phyloP scores from a whole-genome alignment of 2,888 invertebrate genomes.

The Thalpophila matura region DNA sequence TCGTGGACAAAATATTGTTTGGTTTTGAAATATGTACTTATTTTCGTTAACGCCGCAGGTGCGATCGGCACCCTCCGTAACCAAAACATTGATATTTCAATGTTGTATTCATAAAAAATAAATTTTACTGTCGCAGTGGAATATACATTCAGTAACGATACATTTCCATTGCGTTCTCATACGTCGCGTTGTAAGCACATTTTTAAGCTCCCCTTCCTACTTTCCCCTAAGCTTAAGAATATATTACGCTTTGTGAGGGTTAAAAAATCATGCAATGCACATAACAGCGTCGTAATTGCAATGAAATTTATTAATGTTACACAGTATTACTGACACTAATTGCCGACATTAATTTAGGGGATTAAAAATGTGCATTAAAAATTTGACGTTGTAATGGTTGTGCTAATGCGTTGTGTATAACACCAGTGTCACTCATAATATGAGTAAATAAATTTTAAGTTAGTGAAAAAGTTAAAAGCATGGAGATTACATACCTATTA shows the following conservation, averaged over 20 bases:
- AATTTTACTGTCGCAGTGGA: conserved; percentile 42
- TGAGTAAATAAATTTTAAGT: too few species aligned
- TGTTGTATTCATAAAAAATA: conserved; percentile 33
- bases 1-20: conserved; percentile 17
- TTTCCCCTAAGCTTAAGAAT: conserved; percentile 73
- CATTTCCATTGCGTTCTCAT: conserved; percentile 59
- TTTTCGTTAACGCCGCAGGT: conserved; percentile 34
- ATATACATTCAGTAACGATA: conserved; percentile 60
- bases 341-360: conserved; percentile 59
- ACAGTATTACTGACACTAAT: conserved; percentile 63
- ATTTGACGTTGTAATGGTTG: conserved; percentile 34
- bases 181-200: conserved; percentile 77
- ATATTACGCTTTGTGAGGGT: conserved; percentile 76
- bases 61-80: conserved; percentile 17
- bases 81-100: conserved; percentile 33
- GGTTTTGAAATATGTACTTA: conserved; percentile 17
- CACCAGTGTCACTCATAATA: neutral
- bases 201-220: conserved; percentile 73
- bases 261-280: conserved; percentile 80
- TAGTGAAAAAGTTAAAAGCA: too few species aligned
- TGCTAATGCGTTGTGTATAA: conserved; percentile 12
- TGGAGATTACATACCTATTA: too few species aligned
- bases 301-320: conserved; percentile 73
- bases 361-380: conserved; percentile 49
- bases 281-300: conserved; percentile 82